Percentiles rank a stretch among this genome's conserved stretches.
These are phyloP conservation scores for Sycophila sp. DNA, from an alignment of 1,140 invertebrate genomes.

Conservation along the genomic window DNA sequence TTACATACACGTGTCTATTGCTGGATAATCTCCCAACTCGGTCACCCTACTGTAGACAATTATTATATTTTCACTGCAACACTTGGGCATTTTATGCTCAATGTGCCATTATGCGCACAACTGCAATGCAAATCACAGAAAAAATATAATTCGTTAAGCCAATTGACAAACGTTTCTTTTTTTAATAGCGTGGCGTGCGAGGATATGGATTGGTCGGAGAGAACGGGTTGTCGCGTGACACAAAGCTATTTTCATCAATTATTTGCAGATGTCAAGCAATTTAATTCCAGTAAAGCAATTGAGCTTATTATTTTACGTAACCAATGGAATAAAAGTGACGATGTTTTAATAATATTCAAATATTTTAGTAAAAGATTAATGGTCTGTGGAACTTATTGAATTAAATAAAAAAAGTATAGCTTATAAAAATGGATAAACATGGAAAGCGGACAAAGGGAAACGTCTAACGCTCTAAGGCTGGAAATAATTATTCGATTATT, in stretches of 20 bases:
- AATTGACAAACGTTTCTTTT: constrained; percentile 52
- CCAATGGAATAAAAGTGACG: no score
- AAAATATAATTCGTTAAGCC: constrained; percentile 62
- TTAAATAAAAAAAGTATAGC: no score
- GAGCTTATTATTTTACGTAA: no score
- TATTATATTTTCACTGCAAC: constrained; percentile 58
- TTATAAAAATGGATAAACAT: no score
- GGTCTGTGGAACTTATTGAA: no score
- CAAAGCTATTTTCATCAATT: background rate
- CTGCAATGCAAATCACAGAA: constrained; percentile 66
- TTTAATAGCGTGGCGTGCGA: background rate
- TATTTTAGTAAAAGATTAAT: no score
- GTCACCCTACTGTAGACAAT: constrained; percentile 63
- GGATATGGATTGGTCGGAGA: no score
- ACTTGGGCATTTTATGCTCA: constrained; percentile 63
- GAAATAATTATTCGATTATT: constrained; percentile 61
- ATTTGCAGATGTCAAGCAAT: no score
- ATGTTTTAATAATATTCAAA: no score
- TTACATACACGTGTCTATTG: constrained; percentile 66
- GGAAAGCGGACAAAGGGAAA: constrained; percentile 38
- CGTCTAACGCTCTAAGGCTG: constrained; percentile 57
- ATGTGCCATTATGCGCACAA: constrained; percentile 63
- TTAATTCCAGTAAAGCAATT: no score
- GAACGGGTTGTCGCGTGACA: background rate
- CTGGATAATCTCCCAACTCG: constrained; percentile 64